Percentiles rank a stretch among this genome's conserved stretches.
Conservation (phyloP, 2,113 vertebrate species). For the Andinoacara biseriatus region DNA sequence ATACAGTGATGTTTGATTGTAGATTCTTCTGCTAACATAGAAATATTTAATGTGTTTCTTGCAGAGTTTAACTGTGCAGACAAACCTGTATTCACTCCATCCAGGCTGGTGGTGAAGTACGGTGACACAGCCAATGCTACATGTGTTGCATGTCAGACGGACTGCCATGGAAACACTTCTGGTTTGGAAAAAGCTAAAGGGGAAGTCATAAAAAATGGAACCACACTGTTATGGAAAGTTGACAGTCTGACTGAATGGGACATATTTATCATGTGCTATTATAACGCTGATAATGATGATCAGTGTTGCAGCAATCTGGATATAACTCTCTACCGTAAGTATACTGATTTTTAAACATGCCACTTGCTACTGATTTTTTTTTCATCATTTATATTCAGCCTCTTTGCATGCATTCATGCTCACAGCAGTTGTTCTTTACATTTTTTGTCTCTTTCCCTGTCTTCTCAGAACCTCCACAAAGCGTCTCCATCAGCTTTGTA, state of each 20-base stretch:
- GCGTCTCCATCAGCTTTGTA: constrained; percentile 28
- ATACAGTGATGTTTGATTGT: no score
- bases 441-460: background rate
- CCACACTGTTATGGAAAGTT: background rate
- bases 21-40: no score
- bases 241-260: background rate
- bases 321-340: constrained; percentile 13
- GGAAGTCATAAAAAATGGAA: accelerated
- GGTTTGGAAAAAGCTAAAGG: background rate
- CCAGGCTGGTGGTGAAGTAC: constrained; percentile 42
- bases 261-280: background rate
- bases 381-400: accelerated
- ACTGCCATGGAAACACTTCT: accelerated
- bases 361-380: accelerated
- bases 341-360: accelerated
- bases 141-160: background rate
- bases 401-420: accelerated
- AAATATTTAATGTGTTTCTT: constrained; percentile 12
- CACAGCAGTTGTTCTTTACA: background rate
- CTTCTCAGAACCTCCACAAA: constrained; percentile 59
- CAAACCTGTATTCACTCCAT: constrained; percentile 7
- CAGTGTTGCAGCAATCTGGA: accelerated
- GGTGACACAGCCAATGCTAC: constrained; percentile 24
- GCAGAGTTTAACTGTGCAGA: background rate
- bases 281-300: accelerated